Base-by-base conservation (phyloP, 1,140 invertebrate genomes). In the Drosophila arizonae region DNA sequence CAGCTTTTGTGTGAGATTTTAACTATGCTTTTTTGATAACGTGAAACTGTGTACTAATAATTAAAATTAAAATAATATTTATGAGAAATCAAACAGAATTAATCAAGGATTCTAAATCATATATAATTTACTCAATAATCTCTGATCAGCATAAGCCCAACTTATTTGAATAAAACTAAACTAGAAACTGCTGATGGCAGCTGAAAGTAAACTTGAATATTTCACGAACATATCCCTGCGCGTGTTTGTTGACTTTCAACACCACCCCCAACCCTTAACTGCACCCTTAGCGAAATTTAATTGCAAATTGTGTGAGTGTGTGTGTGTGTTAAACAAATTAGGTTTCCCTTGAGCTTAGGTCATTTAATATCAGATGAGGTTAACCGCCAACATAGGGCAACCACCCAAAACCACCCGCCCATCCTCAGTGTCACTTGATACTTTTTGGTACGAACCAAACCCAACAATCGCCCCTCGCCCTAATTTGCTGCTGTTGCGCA, bases 321-420 rank as follows among this genome's bases (percentile, higher is more conserved):
- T 72, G 36, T 60, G 48, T 56, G 24, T 63, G 65, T 64, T 72
- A 62, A 87, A 86, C 82, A 86, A 86, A 87, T 86, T 86, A 79
- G 78, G 65, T 61, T 81, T 87, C 71, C 82, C 75, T 68, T 72
- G 41, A 65, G 46, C 48, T 65, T 65, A 61, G 55, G 68, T 75
- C 61, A 75, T 68, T 64, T 60, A 71, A 70, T 57, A 74, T 57
- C 24, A 51, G 43, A 62, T 15, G 48, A 63, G 68, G 75, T 67
- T 77, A 81, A 87, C 81, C 82, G 78, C 75, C 72, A 52, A 52
- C 76, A 66, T 61, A 30, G 46, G 79, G 72, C 72, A 85, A 55
- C 80, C 26, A 63, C 46, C 55, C 52, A 51, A 46, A 24, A 30
- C 45, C 24, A 4, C 43, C 36, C 26, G 9, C 57, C 41, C 43